Conservation (phyloP, 2,888 invertebrate species). For the Amblyteles armatorius region DNA sequence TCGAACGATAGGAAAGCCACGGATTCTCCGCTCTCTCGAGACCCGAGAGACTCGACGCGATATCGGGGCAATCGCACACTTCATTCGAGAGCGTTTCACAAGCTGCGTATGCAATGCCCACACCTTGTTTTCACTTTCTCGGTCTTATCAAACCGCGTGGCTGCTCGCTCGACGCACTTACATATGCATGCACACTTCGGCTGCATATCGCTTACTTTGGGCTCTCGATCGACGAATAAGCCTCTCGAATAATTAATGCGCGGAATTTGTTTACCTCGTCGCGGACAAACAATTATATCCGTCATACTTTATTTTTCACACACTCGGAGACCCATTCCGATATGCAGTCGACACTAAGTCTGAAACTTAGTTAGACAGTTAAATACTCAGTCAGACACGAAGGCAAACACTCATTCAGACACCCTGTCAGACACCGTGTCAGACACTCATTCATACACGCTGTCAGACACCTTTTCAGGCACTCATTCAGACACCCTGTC, state of each 20-base stretch:
- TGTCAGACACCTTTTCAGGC: too few species aligned
- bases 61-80: conserved; percentile 5
- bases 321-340: background rate
- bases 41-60: background rate
- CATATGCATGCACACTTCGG: background rate
- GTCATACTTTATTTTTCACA: conserved; percentile 14
- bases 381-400: background rate
- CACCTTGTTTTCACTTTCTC: conserved; percentile 64
- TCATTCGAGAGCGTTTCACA: conserved; percentile 25
- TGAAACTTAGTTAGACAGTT: background rate
- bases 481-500: too few species aligned
- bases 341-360: background rate
- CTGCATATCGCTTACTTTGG: background rate
- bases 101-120: conserved; percentile 34
- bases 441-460: too few species aligned
- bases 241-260: conserved; percentile 49
- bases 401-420: too few species aligned
- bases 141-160: conserved; percentile 57
- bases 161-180: conserved; percentile 30
- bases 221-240: conserved; percentile 37
- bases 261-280: conserved; percentile 42
- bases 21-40: conserved; percentile 10
- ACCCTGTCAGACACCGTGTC: too few species aligned
- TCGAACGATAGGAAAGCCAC: background rate
- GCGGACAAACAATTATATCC: conserved; percentile 15